Evolutionary conservation across 2,888 invertebrate species (phyloP), one percentile per base, ranked within the genome.

Genomic region (Nomada goodeniana): DNA sequence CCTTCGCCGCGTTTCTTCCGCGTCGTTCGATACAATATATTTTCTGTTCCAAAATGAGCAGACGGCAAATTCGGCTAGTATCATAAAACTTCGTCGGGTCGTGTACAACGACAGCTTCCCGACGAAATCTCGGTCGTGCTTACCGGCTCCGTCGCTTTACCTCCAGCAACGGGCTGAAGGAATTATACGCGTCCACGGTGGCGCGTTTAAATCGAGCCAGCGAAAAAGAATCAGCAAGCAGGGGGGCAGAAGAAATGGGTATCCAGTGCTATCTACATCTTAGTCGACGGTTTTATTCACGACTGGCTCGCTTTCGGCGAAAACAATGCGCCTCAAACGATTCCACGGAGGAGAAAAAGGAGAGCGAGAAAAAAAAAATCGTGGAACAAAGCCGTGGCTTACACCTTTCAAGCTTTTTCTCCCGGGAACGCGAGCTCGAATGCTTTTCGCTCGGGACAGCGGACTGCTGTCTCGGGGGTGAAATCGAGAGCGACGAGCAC

Each of bases 191-290:
- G 55, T 29, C 4, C 76, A 42, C n/a, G 13, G 20, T 29, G 47
- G 69, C n/a, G 26, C 59, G 59, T n/a, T 70, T 42, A 44, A 68
- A 68, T 73, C 63, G 68, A 50, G 72, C 59, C n/a, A 55, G 60
- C 50, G 44, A 26, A 52, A 71, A 68, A 29, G 60, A 73, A 73
- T 69, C 63, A 69, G 26, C 26, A 44, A 61, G 53, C 44, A 47
- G 80, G 69, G 59, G 50, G 53, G 47, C 44, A 23, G 13, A 69
- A 69, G 70, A 64, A 74, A 78, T 65, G 61, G 67, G 65, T 29
- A 42, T 47, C 10, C 36, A 23, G 47, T 36, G 61, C 68, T 83
- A 83, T 83, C 83, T 83, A 71, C 77, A 83, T 83, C 83, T 75
- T 68, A 5, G 20, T 57, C 70, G 69, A 53, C 68, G 71, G 61